Conservation (phyloP, 2,888 invertebrate genomes). For the Drosophila stalkeri region DNA sequence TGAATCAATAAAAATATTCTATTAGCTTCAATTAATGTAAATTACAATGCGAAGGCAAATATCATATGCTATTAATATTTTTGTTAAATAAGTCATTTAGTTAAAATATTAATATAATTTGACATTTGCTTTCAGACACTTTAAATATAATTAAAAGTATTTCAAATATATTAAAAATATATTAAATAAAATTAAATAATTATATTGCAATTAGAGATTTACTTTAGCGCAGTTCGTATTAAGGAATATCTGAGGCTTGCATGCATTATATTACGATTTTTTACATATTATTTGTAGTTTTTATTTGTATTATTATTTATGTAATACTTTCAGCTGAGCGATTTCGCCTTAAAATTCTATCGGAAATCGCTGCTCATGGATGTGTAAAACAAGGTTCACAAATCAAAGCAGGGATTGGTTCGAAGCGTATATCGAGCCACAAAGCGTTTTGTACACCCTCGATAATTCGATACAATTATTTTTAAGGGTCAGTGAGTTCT, state of each 20-base stretch:
- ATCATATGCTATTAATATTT: no score
- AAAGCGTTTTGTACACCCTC: background rate
- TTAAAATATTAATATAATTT: no score
- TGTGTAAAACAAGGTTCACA: background rate
- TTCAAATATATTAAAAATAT: no score
- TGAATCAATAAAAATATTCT: no score
- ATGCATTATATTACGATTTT: background rate
- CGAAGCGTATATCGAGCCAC: background rate
- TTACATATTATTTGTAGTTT: background rate
- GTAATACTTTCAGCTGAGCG: background rate
- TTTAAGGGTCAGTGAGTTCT: background rate
- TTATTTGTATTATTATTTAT: background rate
- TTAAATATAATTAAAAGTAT: no score
- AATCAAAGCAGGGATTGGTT: background rate
- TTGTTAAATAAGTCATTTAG: no score
- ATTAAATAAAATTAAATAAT: no score
- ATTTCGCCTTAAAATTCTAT: background rate
- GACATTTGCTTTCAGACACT: no score
- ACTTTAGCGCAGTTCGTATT: background rate
- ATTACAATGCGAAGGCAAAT: no score
- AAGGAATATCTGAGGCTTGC: background rate
- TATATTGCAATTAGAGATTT: background rate
- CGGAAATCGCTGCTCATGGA: background rate
- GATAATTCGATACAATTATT: conserved; percentile 2
- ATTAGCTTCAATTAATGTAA: no score